These are phyloP conservation scores for Tubulanus polymorphus DNA, from an alignment of 2,888 invertebrate species.

Conservation along the genomic window DNA sequence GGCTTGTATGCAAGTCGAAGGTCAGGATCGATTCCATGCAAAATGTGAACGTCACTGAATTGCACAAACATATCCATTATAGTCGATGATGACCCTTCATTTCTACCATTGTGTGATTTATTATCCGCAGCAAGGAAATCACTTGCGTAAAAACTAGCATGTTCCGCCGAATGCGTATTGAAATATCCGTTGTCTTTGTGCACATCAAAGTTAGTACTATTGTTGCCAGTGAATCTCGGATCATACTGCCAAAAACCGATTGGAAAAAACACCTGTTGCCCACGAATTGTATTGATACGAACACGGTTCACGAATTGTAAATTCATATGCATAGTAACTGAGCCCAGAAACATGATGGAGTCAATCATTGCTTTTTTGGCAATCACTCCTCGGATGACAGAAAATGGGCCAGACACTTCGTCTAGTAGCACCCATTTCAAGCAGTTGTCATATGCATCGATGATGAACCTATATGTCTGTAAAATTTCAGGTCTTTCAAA, in stretches of 20 bases:
- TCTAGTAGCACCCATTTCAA: slow-evolving; percentile 61
- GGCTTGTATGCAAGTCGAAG: too few relatives aligned
- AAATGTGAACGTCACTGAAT: slow-evolving; percentile 64
- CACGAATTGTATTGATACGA: slow-evolving; percentile 88
- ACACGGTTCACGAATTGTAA: slow-evolving; percentile 78
- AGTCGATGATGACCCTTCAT: slow-evolving; percentile 8
- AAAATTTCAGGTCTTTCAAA: slow-evolving; percentile 55
- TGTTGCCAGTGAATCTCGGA: too few relatives aligned
- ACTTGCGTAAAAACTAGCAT: slow-evolving; percentile 75
- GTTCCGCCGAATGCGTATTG: slow-evolving; percentile 68
- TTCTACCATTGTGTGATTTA: slow-evolving; percentile 18
- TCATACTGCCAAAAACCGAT: slow-evolving; percentile 85
- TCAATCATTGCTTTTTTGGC: slow-evolving; percentile 69
- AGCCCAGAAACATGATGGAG: slow-evolving; percentile 36
- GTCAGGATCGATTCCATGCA: too few relatives aligned
- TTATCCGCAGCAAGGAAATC: slow-evolving; percentile 69
- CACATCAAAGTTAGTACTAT: too few relatives aligned
- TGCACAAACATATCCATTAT: slow-evolving; percentile 61
- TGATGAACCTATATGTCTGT: slow-evolving; percentile 63
- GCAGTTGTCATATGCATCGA: slow-evolving; percentile 63
- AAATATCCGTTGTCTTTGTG: slow-evolving; percentile 65
- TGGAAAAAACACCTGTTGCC: slow-evolving; percentile 87
- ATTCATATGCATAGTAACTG: slow-evolving; percentile 41
- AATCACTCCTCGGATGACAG: too few relatives aligned
- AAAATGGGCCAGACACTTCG: too few relatives aligned